Base-by-base conservation (phyloP, 2,888 invertebrate species). In the Galerucella nymphaeae region DNA sequence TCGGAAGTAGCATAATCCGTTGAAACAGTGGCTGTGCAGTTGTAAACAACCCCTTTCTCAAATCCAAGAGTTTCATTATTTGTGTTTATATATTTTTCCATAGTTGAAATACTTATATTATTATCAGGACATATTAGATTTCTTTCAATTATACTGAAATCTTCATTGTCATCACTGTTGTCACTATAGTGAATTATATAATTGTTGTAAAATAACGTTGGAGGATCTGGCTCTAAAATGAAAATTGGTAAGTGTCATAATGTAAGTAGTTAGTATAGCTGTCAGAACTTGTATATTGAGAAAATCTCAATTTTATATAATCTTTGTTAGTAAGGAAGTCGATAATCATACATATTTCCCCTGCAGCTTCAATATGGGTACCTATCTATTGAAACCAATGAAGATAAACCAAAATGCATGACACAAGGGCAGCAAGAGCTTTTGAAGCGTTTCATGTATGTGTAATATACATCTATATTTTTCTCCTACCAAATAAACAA, bases 201-300 rank as follows among this genome's bases (percentile, higher is more conserved):
- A 13, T 58, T 23, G 30, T 30, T 23, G 30, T 58, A 58, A 30
- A 14, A 23, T n/a, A 58, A 23, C 23, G 8, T 45, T 10, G 67
- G 71, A 45, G 67, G 71, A 11, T 23, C n/a, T 5, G 45, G 16
- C 6, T 20, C 71, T 71, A 30, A 62, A 66, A 71, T 41, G 13
- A 14, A 61, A 58, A 67, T 20, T 10, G 30, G 1, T 38, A 9
- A 9, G 30, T 9, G 8, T 38, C 30, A 38, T 38, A 38, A 38
- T 38, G 8, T 8, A 9, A 1, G 1, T 5, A 6, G 30, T 6
- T 30, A 0, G 30, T 30, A n/a, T n/a, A 38, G 30, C 9, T 38
- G 30, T 38, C 8, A 38, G 23, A 23, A 23, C 23, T 23, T 1
- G 23, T 2, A 23, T 23, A 23, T n/a, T n/a, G n/a, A n/a, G n/a